Conservation (phyloP, 2,888 invertebrate species). For the Euplagia quadripunctaria region DNA sequence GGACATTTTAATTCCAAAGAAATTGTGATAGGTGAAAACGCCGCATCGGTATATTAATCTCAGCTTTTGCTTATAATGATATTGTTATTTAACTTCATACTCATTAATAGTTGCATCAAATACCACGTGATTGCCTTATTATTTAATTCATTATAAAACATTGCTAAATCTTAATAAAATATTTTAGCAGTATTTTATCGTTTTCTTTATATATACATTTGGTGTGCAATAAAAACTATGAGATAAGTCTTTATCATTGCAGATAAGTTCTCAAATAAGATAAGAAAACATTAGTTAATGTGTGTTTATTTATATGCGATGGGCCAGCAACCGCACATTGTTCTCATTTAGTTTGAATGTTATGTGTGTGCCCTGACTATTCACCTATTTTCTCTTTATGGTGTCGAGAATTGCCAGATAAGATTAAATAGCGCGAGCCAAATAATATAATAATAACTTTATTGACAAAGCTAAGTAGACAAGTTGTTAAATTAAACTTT, state of each 20-base stretch:
- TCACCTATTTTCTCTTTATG: background rate
- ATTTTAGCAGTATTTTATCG: conserved; percentile 77
- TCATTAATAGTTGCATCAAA: conserved; percentile 81
- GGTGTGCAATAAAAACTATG: background rate
- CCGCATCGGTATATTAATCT: conserved; percentile 80
- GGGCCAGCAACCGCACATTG: conserved; percentile 33
- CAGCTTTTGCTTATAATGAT: conserved; percentile 82
- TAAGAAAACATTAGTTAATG: conserved; percentile 28
- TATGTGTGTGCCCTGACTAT: conserved; percentile 18
- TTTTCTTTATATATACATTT: conserved; percentile 46
- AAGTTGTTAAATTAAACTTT: background rate
- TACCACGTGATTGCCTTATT: conserved; percentile 86
- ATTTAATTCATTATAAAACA: conserved; percentile 81
- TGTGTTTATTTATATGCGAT: conserved; percentile 31
- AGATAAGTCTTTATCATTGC: conserved; percentile 8
- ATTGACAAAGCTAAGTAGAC: background rate
- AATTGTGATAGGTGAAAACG: conserved; percentile 81
- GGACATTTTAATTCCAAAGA: conserved; percentile 80
- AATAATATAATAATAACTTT: background rate
- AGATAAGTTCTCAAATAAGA: conserved; percentile 21
- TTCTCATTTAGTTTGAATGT: conserved; percentile 41
- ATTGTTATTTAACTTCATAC: conserved; percentile 76
- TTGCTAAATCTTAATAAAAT: conserved; percentile 84
- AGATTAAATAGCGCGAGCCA: background rate
- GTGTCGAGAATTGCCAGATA: background rate